phyloP scores from a whole-genome alignment of 2,113 vertebrate species.

The Amazona vittata region DNA sequence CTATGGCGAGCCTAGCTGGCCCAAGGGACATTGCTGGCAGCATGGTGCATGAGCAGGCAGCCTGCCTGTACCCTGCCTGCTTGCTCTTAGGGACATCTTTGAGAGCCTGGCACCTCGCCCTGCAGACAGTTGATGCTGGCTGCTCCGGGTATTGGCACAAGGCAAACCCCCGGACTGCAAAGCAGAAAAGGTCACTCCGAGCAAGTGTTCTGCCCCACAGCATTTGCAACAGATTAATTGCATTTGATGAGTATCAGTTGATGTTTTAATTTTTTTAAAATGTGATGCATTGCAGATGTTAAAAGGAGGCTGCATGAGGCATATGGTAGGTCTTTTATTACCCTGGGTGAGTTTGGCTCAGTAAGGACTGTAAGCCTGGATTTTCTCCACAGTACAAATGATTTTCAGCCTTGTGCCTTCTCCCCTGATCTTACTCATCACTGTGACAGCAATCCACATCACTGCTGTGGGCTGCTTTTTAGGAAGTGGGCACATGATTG shows the following conservation, averaged over 20 bases:
- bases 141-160: neutral
- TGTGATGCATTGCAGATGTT: neutral
- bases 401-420: neutral
- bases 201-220: neutral
- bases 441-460: slow-evolving; percentile 9
- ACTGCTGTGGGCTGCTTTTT: slow-evolving; percentile 8
- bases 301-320: neutral
- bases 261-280: neutral
- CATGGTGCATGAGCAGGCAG: fast-evolving
- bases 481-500: neutral
- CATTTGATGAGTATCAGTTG: neutral
- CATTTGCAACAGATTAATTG: neutral
- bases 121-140: neutral
- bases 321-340: neutral
- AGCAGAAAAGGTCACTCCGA: neutral
- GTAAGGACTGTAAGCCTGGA: neutral
- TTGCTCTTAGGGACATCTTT: neutral
- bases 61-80: neutral
- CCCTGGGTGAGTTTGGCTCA: neutral
- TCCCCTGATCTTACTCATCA: slow-evolving; percentile 12
- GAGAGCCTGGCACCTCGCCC: neutral
- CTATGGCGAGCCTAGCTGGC: neutral
- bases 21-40: neutral
- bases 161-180: neutral
- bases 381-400: neutral